Conservation (phyloP, 1,140 invertebrate genomes). For the Zophobas morio region DNA sequence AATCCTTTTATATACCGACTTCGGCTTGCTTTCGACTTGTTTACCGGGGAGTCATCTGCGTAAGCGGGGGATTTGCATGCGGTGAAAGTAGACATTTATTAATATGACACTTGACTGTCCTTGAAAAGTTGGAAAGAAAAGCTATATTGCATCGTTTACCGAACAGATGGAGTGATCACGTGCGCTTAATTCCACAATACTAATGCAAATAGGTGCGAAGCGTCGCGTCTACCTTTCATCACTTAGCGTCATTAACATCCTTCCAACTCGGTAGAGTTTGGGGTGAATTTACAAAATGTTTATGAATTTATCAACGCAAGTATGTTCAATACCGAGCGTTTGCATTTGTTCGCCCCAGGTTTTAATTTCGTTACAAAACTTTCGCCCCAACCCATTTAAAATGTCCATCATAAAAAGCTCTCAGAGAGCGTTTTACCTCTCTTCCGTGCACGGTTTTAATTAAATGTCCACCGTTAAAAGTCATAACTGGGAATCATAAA, state of each 20-base stretch:
- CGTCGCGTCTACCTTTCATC: too few species aligned
- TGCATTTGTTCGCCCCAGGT: background rate
- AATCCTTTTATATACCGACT: slow-evolving; percentile 48
- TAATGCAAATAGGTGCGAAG: too few species aligned
- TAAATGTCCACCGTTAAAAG: background rate
- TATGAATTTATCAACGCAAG: too few species aligned
- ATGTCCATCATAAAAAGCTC: background rate
- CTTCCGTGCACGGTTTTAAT: background rate
- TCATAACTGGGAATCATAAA: background rate
- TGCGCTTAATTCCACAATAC: too few species aligned
- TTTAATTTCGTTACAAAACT: background rate
- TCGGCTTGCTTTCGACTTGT: slow-evolving; percentile 39
- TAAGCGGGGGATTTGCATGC: background rate
- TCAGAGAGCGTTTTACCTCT: background rate
- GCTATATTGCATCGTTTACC: too few species aligned
- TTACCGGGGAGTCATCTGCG: background rate
- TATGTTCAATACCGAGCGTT: too few species aligned
- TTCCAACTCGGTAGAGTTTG: too few species aligned
- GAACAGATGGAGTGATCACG: too few species aligned
- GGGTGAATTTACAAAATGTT: too few species aligned
- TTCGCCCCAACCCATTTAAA: background rate
- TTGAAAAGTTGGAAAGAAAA: too few species aligned
- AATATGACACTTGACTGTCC: too few species aligned
- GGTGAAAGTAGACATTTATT: background rate
- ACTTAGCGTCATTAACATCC: too few species aligned